Conservation (phyloP, 2,797 vertebrate species). For the Myotis findleyi region DNA sequence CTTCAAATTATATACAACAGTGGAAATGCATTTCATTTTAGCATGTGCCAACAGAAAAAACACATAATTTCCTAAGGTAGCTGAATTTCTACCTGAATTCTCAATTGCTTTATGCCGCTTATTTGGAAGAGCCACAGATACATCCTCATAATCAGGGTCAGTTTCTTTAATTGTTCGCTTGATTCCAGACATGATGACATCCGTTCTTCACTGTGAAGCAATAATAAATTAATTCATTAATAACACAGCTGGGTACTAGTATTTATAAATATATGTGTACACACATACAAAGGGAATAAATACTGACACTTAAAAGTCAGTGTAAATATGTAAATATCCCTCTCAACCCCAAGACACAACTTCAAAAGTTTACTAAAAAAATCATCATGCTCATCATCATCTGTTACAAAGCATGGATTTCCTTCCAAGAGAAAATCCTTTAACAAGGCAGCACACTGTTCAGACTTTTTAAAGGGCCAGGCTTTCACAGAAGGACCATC, state of each 20-base stretch:
- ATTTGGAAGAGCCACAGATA: constrained; percentile 91
- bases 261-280: not conserved
- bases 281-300: not conserved
- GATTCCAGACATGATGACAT: constrained; percentile 94
- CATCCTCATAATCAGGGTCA: constrained; percentile 98
- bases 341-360: constrained; percentile 20
- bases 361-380: constrained; percentile 11
- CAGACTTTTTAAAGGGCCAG: constrained; percentile 31
- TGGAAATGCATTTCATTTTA: not conserved
- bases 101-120: constrained; percentile 95
- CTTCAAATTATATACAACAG: not conserved
- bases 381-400: not conserved
- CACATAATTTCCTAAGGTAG: not conserved
- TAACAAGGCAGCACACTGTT: not conserved
- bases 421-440: constrained; percentile 41
- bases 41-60: constrained; percentile 32
- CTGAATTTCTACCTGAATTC: constrained; percentile 90
- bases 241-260: not conserved
- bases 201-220: constrained; percentile 55
- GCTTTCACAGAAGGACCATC: not conserved
- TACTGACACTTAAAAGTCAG: not conserved
- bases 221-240: constrained; percentile 12
- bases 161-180: constrained; percentile 96
- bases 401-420: constrained; percentile 9
- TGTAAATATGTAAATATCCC: not conserved